Conservation (phyloP, 2,797 vertebrate species). For the Enteromius unitaeniatus region DNA sequence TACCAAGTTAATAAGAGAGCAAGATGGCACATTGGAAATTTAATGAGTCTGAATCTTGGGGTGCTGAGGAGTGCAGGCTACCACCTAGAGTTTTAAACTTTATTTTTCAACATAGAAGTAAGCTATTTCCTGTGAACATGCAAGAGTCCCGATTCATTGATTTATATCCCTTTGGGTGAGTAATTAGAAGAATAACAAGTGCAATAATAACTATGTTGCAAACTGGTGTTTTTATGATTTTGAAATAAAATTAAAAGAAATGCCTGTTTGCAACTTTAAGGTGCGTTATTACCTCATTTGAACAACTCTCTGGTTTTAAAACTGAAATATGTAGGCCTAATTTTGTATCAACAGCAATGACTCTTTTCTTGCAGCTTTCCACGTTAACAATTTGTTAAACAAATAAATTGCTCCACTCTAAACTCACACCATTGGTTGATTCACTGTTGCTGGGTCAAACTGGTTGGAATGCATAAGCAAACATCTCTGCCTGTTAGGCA, state of each 20-base stretch:
- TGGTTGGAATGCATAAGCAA: not conserved
- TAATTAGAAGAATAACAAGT: not conserved
- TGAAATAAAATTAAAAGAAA: not conserved
- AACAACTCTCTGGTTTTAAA: not conserved
- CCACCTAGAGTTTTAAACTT: slow-evolving; percentile 3
- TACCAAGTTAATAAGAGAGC: slow-evolving; percentile 49
- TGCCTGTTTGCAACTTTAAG: not conserved
- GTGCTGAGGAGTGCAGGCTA: not conserved
- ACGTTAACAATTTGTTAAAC: not conserved
- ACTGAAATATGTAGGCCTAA: too few species aligned
- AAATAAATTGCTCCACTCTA: not conserved
- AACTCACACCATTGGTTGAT: not conserved
- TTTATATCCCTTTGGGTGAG: not conserved
- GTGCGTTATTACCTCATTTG: not conserved
- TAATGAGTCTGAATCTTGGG: slow-evolving; percentile 37
- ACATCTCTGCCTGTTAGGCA: not conserved
- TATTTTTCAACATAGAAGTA: not conserved
- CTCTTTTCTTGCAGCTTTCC: not conserved
- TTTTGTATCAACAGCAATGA: not conserved
- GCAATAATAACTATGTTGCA: not conserved
- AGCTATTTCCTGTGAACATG: not conserved
- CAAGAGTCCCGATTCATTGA: not conserved
- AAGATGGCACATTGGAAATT: slow-evolving; percentile 44
- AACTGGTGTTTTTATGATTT: not conserved
- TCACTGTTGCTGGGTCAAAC: not conserved